A percentile compares a stretch with the other conserved stretches of the same genome.
phyloP scores from a whole-genome alignment of 1,140 invertebrate species.

The Lasioglossum albipes region DNA sequence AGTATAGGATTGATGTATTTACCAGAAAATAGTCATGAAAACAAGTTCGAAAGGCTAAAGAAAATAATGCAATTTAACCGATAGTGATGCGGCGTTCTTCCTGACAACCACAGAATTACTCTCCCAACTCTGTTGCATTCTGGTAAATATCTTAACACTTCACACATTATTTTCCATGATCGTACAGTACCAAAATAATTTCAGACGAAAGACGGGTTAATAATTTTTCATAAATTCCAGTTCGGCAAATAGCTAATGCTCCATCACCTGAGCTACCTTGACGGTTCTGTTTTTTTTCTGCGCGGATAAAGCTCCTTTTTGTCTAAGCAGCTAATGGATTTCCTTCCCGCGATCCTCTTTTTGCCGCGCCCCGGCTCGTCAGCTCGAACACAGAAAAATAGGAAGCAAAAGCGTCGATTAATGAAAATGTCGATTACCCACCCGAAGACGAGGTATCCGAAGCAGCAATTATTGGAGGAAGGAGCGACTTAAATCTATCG shows the following conservation, averaged over 20 bases:
- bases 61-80: too few relatives aligned
- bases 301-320: neutral
- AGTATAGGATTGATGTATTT: too few relatives aligned
- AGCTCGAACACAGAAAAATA: conserved; percentile 14
- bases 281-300: neutral
- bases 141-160: too few relatives aligned
- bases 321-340: conserved; percentile 30
- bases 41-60: too few relatives aligned
- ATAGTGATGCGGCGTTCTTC: too few relatives aligned
- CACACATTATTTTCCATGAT: too few relatives aligned
- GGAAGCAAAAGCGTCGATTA: conserved; percentile 37
- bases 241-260: conserved; percentile 4
- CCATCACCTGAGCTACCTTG: neutral
- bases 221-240: neutral
- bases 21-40: too few relatives aligned
- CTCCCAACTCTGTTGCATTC: too few relatives aligned
- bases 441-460: conserved; percentile 13
- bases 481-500: neutral
- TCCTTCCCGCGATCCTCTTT: conserved; percentile 3
- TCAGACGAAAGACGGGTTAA: neutral
- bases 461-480: conserved; percentile 10
- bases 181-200: too few relatives aligned
- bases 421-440: conserved; percentile 30
- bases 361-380: neutral
- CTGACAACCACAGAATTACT: too few relatives aligned